Percentiles rank a stretch among this genome's conserved stretches.
Conservation (phyloP, 2,888 invertebrate species). For the Chydorus sphaericus region DNA sequence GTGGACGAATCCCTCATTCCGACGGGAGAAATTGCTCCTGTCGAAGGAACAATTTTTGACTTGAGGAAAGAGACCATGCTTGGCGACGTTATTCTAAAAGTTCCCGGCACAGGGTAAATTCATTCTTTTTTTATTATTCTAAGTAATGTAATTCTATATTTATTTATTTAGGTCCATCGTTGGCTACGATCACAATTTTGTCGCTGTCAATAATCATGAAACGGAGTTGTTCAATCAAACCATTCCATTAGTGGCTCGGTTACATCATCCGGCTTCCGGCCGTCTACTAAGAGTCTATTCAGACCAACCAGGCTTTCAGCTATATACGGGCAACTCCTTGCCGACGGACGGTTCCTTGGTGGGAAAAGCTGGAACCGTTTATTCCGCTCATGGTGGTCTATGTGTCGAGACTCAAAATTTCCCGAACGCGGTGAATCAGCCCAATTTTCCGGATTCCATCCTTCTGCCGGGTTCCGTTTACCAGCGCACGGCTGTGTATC, state of each 20-base stretch:
- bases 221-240: background rate
- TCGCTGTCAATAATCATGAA: slow-evolving; percentile 49
- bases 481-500: slow-evolving; percentile 53
- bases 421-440: slow-evolving; percentile 77
- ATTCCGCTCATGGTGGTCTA: slow-evolving; percentile 62
- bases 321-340: slow-evolving; percentile 67
- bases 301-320: slow-evolving; percentile 79
- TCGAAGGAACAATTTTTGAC: slow-evolving; percentile 57
- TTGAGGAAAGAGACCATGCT: slow-evolving; percentile 49
- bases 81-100: slow-evolving; percentile 45
- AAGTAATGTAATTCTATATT: too few relatives aligned
- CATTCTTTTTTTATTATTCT: too few relatives aligned
- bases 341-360: slow-evolving; percentile 39
- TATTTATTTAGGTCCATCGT: too few relatives aligned
- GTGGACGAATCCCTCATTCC: slow-evolving; percentile 53
- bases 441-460: slow-evolving; percentile 56
- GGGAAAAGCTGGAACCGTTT: slow-evolving; percentile 55
- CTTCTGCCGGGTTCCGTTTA: slow-evolving; percentile 57
- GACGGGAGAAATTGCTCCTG: slow-evolving; percentile 53
- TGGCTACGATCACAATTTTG: slow-evolving; percentile 77
- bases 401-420: slow-evolving; percentile 85
- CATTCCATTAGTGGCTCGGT: slow-evolving; percentile 29
- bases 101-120: slow-evolving; percentile 46
- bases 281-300: slow-evolving; percentile 63
- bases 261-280: slow-evolving; percentile 49